These are phyloP conservation scores for Eulithis testata DNA, from an alignment of 2,888 invertebrate species.

Conservation along the genomic window DNA sequence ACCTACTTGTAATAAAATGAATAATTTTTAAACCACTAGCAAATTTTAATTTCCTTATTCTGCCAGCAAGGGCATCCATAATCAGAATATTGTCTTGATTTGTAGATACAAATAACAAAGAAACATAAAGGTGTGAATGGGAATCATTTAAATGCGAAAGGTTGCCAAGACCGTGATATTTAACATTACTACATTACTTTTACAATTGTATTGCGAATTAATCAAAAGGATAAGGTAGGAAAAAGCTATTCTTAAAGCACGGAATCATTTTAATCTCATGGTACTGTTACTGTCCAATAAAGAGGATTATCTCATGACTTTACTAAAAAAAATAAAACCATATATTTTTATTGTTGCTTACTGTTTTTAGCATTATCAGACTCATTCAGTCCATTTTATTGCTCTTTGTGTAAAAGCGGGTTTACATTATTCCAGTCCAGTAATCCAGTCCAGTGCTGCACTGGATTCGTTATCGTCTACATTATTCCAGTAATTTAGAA, in stretches of 20 bases:
- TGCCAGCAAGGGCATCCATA: slow-evolving; percentile 43
- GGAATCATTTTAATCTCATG: slow-evolving; percentile 24
- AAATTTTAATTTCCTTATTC: slow-evolving; percentile 47
- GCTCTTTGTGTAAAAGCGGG: slow-evolving; percentile 24
- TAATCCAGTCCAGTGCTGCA: no score
- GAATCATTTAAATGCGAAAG: slow-evolving; percentile 57
- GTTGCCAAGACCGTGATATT: slow-evolving; percentile 61
- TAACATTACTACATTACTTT: slow-evolving; percentile 52
- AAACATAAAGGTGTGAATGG: slow-evolving; percentile 56
- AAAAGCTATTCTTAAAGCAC: slow-evolving; percentile 14
- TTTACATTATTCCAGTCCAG: no score
- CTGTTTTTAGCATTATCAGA: not conserved
- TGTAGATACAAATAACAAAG: slow-evolving; percentile 56
- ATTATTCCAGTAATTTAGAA: no score
- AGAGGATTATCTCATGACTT: slow-evolving; percentile 20
- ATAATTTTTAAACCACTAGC: slow-evolving; percentile 28
- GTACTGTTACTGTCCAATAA: slow-evolving; percentile 21
- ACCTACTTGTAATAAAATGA: slow-evolving; percentile 13
- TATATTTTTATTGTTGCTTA: slow-evolving; percentile 10
- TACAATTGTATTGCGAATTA: slow-evolving; percentile 43
- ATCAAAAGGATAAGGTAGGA: slow-evolving; percentile 28
- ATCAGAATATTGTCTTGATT: slow-evolving; percentile 52
- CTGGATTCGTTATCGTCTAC: no score
- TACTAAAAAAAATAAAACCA: slow-evolving; percentile 5
- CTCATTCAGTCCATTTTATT: slow-evolving; percentile 9